phyloP scores from a whole-genome alignment of 2,888 invertebrate species.

The Polydesmus complanatus region DNA sequence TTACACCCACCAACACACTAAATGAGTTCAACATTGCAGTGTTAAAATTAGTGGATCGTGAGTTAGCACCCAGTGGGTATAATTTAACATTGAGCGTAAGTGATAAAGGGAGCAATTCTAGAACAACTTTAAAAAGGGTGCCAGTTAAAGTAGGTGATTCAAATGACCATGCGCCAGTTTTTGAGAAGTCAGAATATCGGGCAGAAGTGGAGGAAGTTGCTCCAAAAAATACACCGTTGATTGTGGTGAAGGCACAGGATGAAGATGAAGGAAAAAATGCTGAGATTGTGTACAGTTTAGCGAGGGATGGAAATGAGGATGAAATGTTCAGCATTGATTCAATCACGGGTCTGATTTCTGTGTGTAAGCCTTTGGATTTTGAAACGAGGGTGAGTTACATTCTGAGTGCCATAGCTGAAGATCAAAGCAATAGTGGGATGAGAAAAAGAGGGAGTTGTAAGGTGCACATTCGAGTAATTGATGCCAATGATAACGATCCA shows the following conservation, averaged over 20 bases:
- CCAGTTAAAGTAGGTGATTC: slow-evolving; percentile 65
- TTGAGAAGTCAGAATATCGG: slow-evolving; percentile 72
- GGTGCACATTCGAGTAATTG: slow-evolving; percentile 73
- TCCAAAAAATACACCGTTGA: slow-evolving; percentile 74
- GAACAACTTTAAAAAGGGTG: slow-evolving; percentile 62
- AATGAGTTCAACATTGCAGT: slow-evolving; percentile 54
- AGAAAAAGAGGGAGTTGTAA: slow-evolving; percentile 78
- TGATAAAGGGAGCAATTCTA: slow-evolving; percentile 66
- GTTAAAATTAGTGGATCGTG: slow-evolving; percentile 60
- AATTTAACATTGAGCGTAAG: slow-evolving; percentile 72
- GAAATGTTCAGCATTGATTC: slow-evolving; percentile 75
- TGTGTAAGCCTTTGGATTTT: slow-evolving; percentile 65
- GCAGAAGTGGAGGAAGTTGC: slow-evolving; percentile 76
- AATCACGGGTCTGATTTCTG: slow-evolving; percentile 76
- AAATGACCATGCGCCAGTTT: slow-evolving; percentile 75
- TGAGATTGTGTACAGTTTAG: slow-evolving; percentile 70
- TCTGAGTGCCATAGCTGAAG: slow-evolving; percentile 75
- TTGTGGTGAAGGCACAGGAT: slow-evolving; percentile 73
- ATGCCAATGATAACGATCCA: slow-evolving; percentile 90
- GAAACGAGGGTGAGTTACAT: slow-evolving; percentile 71
- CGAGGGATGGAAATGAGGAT: slow-evolving; percentile 71
- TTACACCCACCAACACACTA: slow-evolving; percentile 42
- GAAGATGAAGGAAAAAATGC: slow-evolving; percentile 71
- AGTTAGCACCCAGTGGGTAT: slow-evolving; percentile 62
- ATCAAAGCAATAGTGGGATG: slow-evolving; percentile 68